Conservation (phyloP, 2,113 vertebrate species). For the Fukomys damarensis region DNA sequence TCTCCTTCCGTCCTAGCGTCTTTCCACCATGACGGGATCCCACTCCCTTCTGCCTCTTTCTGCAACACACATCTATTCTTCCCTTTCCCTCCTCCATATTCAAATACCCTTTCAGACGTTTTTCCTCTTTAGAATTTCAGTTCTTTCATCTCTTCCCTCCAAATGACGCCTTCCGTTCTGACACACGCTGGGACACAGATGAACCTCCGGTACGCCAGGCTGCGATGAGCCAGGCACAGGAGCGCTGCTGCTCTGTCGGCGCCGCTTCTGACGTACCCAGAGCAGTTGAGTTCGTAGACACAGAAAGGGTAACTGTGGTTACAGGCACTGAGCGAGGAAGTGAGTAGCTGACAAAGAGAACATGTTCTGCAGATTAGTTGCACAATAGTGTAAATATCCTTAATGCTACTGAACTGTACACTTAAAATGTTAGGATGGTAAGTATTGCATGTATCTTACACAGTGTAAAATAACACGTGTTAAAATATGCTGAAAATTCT, state of each 20-base stretch:
- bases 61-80: neutral
- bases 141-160: neutral
- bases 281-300: neutral
- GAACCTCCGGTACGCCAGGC: neutral
- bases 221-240: neutral
- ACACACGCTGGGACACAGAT: neutral
- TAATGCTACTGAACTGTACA: neutral
- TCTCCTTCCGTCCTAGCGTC: neutral
- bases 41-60: neutral
- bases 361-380: neutral
- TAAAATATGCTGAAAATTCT: neutral
- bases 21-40: neutral
- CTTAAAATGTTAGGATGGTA: neutral
- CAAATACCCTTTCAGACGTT: neutral
- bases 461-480: neutral
- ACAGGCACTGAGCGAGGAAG: neutral
- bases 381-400: neutral
- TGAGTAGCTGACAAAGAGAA: neutral
- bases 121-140: constrained; percentile 21
- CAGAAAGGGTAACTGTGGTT: neutral
- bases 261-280: neutral
- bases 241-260: neutral
- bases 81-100: neutral
- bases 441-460: neutral
- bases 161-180: neutral